Evolutionary conservation across 2,888 invertebrate species (phyloP), one percentile per base, ranked within the genome.

Genomic region (Drosophila formosana): DNA sequence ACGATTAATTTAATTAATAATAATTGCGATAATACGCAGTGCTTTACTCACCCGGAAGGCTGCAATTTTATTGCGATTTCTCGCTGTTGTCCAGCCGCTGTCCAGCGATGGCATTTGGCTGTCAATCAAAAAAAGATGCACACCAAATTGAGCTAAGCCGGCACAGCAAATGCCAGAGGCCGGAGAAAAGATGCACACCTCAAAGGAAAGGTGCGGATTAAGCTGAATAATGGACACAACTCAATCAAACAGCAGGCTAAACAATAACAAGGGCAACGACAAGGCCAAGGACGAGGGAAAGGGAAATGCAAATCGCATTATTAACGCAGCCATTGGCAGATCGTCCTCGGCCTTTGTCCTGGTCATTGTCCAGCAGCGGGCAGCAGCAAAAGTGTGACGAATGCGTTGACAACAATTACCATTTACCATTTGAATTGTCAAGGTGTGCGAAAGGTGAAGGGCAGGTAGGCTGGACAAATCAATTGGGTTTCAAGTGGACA

Each of bases 241-340:
- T 87, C 86, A 87, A 88, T 87, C 86, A 82, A 82, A 71, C 82
- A 77, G 82, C 83, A 77, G 83, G 81, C 75, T 66, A 73, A 78
- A 70, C 76, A 66, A 49, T 69, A 67, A 58, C 53, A 50, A 49
- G 34, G 50, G 30, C 47, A 53, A 26, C 1, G 26, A 18, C 50
- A 45, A 51, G 55, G 50, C n/a, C 51, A 65, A 68, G 32, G 26
- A 0, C 23, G 47, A 62, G 39, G 28, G 61, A 77, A 79, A 75
- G 82, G 74, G 74, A 88, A 90, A 90, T 91, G 90, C 89, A 91
- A 91, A 91, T 90, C 91, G 90, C 85, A 90, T 91, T 91, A 91
- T 89, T 88, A 89, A 91, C 88, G 88, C 90, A 75, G 83, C 56
- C 76, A 76, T 77, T 80, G 84, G 66, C 37, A 37, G 81, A 75